Evolutionary conservation across 1,140 invertebrate species (phyloP).

Genomic region (Thaumetopoea pityocampa): DNA sequence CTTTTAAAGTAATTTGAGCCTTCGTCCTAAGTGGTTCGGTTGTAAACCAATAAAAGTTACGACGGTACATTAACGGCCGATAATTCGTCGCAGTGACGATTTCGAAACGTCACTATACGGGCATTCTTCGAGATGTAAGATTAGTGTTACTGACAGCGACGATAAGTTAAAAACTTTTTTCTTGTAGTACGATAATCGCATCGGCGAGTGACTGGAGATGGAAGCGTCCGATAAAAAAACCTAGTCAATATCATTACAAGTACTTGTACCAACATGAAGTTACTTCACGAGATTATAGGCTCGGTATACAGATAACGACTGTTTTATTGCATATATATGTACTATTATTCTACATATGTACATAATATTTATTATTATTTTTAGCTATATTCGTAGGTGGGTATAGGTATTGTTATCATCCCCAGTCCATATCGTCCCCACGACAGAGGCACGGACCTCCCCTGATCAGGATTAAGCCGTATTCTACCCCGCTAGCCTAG

Average conservation of each 20-base stretch:
- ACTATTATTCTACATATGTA: no score
- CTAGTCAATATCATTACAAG: constrained; percentile 68
- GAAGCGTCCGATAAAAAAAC: constrained; percentile 45
- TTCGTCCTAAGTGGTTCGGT: constrained; percentile 35
- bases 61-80: constrained; percentile 56
- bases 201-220: constrained; percentile 44
- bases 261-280: constrained; percentile 39
- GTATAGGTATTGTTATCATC: no score
- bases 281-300: constrained; percentile 58
- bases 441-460: no score
- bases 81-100: constrained; percentile 56
- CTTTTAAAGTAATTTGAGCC: constrained; percentile 40
- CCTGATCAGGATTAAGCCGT: no score
- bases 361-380: no score
- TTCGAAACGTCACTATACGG: constrained; percentile 49
- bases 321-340: constrained; percentile 48
- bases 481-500: no score
- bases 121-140: constrained; percentile 55
- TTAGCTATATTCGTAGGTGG: no score
- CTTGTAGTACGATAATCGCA: constrained; percentile 53
- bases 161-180: constrained; percentile 66
- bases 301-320: constrained; percentile 48
- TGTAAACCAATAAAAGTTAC: constrained; percentile 52
- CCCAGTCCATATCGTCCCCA: no score
- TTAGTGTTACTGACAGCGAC: constrained; percentile 56